phyloP scores from a whole-genome alignment of 2,797 vertebrate species.

The Gambusia yucatana region DNA sequence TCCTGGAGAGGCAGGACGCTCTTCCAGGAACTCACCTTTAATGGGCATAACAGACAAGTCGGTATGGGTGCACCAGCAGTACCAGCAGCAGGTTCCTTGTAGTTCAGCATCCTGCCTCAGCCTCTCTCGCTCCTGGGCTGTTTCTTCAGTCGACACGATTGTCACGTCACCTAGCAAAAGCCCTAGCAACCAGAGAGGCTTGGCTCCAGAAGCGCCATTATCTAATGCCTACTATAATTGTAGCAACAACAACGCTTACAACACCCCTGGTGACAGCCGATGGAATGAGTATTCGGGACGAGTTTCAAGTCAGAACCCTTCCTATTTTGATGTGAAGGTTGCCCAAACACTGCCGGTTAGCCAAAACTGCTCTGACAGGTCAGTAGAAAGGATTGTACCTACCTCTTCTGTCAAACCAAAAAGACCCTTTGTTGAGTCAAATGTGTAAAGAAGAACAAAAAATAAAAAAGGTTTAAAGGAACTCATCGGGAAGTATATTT shows the following conservation, averaged over 20 bases:
- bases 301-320: conserved; percentile 88
- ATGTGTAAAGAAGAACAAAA: conserved; percentile 83
- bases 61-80: conserved; percentile 91
- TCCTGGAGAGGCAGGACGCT: conserved; percentile 89
- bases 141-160: conserved; percentile 95
- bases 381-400: conserved; percentile 85
- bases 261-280: conserved; percentile 82
- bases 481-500: not conserved
- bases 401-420: conserved; percentile 99
- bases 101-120: conserved; percentile 65
- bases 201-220: conserved; percentile 70
- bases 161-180: conserved; percentile 88
- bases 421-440: conserved; percentile 99
- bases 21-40: conserved; percentile 91
- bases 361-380: conserved; percentile 91
- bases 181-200: conserved; percentile 66
- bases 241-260: conserved; percentile 99
- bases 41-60: conserved; percentile 97
- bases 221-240: conserved; percentile 98
- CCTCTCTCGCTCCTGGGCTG: conserved; percentile 92
- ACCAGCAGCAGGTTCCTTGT: conserved; percentile 81
- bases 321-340: conserved; percentile 91
- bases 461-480: conserved; percentile 6
- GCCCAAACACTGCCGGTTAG: conserved; percentile 91
- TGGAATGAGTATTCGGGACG: conserved; percentile 84